phyloP scores from a whole-genome alignment of 1,140 invertebrate genomes.

The Antheraea pernyi region DNA sequence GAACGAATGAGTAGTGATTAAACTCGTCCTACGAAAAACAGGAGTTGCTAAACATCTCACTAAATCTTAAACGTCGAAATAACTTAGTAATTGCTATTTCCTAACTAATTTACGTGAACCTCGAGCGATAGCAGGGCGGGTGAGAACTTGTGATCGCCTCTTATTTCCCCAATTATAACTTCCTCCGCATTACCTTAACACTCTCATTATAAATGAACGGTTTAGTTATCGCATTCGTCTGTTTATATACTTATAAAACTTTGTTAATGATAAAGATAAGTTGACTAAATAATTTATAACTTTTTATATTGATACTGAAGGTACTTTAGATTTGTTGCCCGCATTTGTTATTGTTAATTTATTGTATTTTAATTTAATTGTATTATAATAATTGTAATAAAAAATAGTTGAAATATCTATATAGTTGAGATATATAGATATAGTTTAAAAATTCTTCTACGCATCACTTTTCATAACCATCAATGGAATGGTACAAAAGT shows the following conservation, averaged over 20 bases:
- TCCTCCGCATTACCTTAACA: conserved; percentile 25
- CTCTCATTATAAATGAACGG: conserved; percentile 19
- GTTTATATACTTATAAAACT: conserved; percentile 2
- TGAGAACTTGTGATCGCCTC: conserved; percentile 35
- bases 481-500: too few species aligned
- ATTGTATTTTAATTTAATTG: too few species aligned
- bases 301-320: background rate
- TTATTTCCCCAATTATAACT: conserved; percentile 44
- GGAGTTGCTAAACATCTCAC: conserved; percentile 25
- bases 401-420: too few species aligned
- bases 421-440: too few species aligned
- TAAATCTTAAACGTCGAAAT: conserved; percentile 34
- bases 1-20: too few species aligned
- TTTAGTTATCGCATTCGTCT: conserved; percentile 8
- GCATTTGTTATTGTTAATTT: too few species aligned
- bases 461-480: too few species aligned
- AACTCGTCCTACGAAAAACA: background rate
- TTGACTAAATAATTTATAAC: background rate
- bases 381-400: too few species aligned
- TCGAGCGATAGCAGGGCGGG: conserved; percentile 9
- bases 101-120: conserved; percentile 40
- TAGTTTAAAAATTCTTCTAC: too few species aligned
- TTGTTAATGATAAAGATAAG: background rate
- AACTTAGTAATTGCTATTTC: conserved; percentile 31
- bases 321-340: background rate